phyloP scores from a whole-genome alignment of 2,113 vertebrate genomes.

The Ailuropoda melanoleuca region DNA sequence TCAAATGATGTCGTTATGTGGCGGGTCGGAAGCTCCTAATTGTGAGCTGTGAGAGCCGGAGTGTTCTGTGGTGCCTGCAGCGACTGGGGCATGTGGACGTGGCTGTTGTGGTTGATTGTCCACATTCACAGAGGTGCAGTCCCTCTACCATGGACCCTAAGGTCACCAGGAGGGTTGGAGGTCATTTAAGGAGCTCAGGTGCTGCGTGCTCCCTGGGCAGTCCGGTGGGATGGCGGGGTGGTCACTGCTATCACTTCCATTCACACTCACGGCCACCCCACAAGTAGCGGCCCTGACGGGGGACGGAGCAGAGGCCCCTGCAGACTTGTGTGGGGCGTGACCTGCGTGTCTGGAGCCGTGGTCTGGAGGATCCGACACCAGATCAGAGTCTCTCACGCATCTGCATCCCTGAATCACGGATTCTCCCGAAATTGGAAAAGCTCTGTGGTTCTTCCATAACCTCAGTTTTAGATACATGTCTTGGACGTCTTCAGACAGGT shows the following conservation, averaged over 20 bases:
- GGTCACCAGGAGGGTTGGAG: neutral
- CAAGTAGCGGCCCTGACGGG: neutral
- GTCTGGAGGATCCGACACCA: too few relatives aligned
- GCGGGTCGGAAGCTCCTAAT: neutral
- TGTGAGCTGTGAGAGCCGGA: fast-evolving
- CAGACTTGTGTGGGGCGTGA: neutral
- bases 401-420: too few relatives aligned
- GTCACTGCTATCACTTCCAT: neutral
- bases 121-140: neutral
- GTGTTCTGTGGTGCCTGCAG: too few relatives aligned
- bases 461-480: neutral
- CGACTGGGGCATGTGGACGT: neutral
- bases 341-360: neutral
- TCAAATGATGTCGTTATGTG: fast-evolving
- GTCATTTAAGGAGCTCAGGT: neutral
- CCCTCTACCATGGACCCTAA: neutral
- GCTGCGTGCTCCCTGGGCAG: neutral
- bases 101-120: neutral
- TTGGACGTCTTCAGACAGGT: neutral
- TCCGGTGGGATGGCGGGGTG: neutral
- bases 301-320: neutral
- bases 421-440: too few relatives aligned
- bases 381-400: fast-evolving
- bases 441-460: neutral
- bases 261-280: fast-evolving